Evolutionary conservation across 2,888 invertebrate genomes (phyloP).

Genomic region (Ennomos erosarius): DNA sequence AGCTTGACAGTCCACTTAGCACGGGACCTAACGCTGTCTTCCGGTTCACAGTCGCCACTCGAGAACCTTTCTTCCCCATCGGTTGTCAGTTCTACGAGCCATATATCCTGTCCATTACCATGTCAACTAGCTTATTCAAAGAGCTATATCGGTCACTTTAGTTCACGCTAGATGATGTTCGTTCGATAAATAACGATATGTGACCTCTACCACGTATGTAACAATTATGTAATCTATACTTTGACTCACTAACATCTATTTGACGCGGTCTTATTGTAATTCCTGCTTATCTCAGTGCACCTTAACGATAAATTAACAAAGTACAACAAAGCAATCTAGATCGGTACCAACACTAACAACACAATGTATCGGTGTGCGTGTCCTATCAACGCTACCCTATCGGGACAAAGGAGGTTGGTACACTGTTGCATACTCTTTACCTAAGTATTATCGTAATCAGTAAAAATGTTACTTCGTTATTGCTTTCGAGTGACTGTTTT

Average conservation of each 20-base stretch:
- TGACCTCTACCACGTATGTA: too few relatives aligned
- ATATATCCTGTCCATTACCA: too few relatives aligned
- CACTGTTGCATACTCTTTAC: slow-evolving; percentile 41
- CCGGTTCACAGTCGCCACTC: too few relatives aligned
- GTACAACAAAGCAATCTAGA: slow-evolving; percentile 37
- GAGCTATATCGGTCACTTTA: too few relatives aligned
- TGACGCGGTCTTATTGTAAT: not conserved
- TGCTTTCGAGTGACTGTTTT: not conserved
- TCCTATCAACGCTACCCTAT: slow-evolving; percentile 52
- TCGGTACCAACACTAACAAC: slow-evolving; percentile 15
- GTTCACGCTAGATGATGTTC: too few relatives aligned
- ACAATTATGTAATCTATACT: too few relatives aligned
- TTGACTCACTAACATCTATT: not conserved
- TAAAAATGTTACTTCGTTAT: slow-evolving; percentile 53
- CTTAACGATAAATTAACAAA: slow-evolving; percentile 29
- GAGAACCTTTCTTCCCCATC: too few relatives aligned
- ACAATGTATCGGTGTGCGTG: slow-evolving; percentile 45
- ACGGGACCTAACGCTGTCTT: too few relatives aligned
- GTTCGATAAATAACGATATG: too few relatives aligned
- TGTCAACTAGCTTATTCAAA: too few relatives aligned
- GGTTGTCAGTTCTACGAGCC: too few relatives aligned
- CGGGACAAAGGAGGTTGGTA: slow-evolving; percentile 49
- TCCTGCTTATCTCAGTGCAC: slow-evolving; percentile 17
- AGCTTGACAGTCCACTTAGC: too few relatives aligned
- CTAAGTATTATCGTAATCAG: slow-evolving; percentile 47